phyloP scores from a whole-genome alignment of 2,888 invertebrate species.

The Trachelus troglodyta region DNA sequence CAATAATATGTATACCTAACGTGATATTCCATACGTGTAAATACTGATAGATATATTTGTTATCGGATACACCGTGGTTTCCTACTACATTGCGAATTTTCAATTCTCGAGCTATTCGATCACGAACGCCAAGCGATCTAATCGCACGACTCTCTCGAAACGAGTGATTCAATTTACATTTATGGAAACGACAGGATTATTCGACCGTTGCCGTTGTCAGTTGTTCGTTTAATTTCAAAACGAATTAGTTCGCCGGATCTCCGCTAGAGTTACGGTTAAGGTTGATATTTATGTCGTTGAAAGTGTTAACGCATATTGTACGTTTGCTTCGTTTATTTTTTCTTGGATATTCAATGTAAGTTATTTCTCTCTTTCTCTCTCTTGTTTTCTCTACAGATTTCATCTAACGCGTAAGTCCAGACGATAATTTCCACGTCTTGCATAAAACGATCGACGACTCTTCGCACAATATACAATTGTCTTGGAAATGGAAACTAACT shows the following conservation, averaged over 20 bases:
- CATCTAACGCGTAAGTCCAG: not conserved
- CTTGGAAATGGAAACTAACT: not conserved
- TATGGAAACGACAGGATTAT: not conserved
- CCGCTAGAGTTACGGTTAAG: not conserved
- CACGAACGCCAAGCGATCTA: conserved; percentile 15
- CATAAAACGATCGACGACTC: not conserved
- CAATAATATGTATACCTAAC: conserved; percentile 27
- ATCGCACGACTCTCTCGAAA: not conserved
- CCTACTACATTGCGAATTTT: conserved; percentile 48
- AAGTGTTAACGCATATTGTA: not conserved
- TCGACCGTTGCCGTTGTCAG: not conserved
- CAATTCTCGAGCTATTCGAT: conserved; percentile 54
- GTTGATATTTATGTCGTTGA: not conserved
- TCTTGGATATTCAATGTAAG: conserved; percentile 9
- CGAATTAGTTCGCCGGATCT: not conserved
- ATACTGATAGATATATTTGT: conserved; percentile 60
- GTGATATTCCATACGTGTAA: conserved; percentile 41
- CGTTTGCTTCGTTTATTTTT: conserved; percentile 2
- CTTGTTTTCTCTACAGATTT: conserved; percentile 2
- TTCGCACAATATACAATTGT: not conserved
- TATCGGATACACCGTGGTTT: conserved; percentile 28
- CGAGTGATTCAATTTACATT: not conserved
- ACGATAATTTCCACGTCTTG: not conserved
- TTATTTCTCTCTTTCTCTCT: conserved; percentile 14
- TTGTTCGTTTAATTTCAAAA: not conserved